Evolutionary conservation across 1,140 invertebrate genomes (phyloP).

Genomic region (Drosophila burlai): DNA sequence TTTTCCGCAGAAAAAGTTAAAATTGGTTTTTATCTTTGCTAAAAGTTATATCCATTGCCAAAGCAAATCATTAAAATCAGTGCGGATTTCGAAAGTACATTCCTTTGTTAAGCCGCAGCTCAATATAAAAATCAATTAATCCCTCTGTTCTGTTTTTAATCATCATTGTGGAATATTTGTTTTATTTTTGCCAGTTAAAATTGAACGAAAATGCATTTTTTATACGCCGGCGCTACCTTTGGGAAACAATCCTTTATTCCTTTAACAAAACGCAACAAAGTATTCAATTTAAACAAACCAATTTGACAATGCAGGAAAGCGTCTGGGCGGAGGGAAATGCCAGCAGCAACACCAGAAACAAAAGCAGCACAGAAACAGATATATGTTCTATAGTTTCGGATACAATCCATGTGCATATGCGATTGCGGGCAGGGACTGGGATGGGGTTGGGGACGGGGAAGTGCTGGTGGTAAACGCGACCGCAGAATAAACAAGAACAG

Average conservation of each 20-base stretch:
- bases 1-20: background rate
- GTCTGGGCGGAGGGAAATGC: conserved; percentile 29
- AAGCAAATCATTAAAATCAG: background rate
- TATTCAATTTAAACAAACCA: conserved; percentile 81
- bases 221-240: background rate
- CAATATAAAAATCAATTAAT: conserved; percentile 23
- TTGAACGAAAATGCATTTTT: conserved; percentile 31
- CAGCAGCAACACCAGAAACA: conserved; percentile 38
- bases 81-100: background rate
- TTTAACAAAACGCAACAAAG: conserved; percentile 40
- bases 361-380: conserved; percentile 34
- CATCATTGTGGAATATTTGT: background rate
- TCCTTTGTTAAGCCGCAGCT: background rate
- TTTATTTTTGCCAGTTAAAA: conserved; percentile 8
- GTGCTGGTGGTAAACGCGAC: conserved; percentile 62
- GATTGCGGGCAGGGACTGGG: conserved; percentile 35
- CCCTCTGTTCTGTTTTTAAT: background rate
- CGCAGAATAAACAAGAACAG: conserved; percentile 72
- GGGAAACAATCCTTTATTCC: conserved; percentile 20
- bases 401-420: conserved; percentile 58
- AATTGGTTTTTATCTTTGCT: background rate
- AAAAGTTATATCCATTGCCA: background rate
- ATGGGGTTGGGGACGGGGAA: background rate
- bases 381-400: conserved; percentile 37
- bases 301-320: conserved; percentile 65